Evolutionary conservation across 92 coral and sea anemone genomes (phyloP).

Genomic region (Palythoa grandis): DNA sequence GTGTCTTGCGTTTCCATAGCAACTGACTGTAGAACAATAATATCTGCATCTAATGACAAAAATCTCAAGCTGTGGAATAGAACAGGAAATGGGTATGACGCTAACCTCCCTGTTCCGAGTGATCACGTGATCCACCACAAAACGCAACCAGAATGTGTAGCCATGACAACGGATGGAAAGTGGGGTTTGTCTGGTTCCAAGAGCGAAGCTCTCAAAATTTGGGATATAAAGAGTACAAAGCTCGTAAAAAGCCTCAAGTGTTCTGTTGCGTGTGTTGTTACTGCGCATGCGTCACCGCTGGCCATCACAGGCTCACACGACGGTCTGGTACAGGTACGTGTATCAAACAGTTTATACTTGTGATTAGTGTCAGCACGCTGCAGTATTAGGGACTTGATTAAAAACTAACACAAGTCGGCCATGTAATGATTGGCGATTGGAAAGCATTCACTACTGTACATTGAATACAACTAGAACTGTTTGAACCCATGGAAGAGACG

Average conservation of each 20-base stretch:
- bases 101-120: constrained; percentile 52
- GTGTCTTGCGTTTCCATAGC: constrained; percentile 82
- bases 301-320: constrained; percentile 81
- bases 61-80: constrained; percentile 82
- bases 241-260: constrained; percentile 48
- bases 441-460: too few relatives aligned
- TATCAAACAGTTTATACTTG: neutral
- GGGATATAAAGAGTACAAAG: constrained; percentile 59
- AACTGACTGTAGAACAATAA: constrained; percentile 67
- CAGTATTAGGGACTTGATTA: neutral
- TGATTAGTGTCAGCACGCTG: neutral
- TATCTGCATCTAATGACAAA: constrained; percentile 87
- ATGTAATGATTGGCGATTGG: too few relatives aligned
- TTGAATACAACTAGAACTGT: too few relatives aligned
- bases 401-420: neutral
- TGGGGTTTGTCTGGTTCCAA: constrained; percentile 86
- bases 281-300: constrained; percentile 50
- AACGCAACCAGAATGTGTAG: constrained; percentile 80
- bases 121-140: constrained; percentile 78
- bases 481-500: too few relatives aligned
- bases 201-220: constrained; percentile 66
- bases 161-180: constrained; percentile 74
- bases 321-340: constrained; percentile 58
- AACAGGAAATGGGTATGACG: constrained; percentile 63
- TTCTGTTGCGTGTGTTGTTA: constrained; percentile 64